These are phyloP conservation scores for Cyclina sinensis DNA, from an alignment of 1,140 invertebrate species.

Conservation along the genomic window DNA sequence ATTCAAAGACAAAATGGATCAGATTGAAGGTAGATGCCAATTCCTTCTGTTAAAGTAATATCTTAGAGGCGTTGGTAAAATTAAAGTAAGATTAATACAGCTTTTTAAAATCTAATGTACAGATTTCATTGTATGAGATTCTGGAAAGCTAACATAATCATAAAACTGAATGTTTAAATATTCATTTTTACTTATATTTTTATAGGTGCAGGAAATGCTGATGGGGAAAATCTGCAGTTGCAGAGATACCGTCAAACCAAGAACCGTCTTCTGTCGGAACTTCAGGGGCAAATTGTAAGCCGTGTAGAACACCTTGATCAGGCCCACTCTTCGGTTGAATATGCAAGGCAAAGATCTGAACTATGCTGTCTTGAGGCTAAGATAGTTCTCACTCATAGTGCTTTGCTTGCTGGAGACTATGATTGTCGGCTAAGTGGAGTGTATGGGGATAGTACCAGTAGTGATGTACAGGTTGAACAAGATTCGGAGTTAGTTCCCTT, in stretches of 20 bases:
- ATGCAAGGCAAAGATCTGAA: conserved; percentile 81
- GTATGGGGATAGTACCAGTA: conserved; percentile 80
- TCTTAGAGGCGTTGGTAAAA: too few relatives aligned
- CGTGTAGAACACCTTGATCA: conserved; percentile 81
- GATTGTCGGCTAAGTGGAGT: conserved; percentile 81
- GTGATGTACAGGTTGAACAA: conserved; percentile 46
- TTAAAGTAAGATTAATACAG: too few relatives aligned
- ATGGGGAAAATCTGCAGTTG: conserved; percentile 79
- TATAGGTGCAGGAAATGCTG: conserved; percentile 81
- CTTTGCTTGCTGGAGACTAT: conserved; percentile 81
- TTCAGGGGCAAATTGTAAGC: conserved; percentile 80
- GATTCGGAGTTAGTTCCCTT: conserved; percentile 84
- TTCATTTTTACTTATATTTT: too few relatives aligned
- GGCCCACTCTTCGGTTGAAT: conserved; percentile 82
- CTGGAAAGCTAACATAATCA: too few relatives aligned
- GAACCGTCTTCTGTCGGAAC: conserved; percentile 79
- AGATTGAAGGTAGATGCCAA: conserved; percentile 73
- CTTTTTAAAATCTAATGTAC: too few relatives aligned
- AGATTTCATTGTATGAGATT: too few relatives aligned
- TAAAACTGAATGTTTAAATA: too few relatives aligned
- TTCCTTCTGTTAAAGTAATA: too few relatives aligned
- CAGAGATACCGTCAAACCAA: conserved; percentile 83
- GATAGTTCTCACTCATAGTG: conserved; percentile 77
- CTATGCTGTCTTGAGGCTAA: conserved; percentile 81
- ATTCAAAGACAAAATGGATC: conserved; percentile 80